Evolutionary conservation across 2,888 invertebrate genomes (phyloP), one percentile per base, ranked within the genome.

Genomic region (Platynereis dumerilii): DNA sequence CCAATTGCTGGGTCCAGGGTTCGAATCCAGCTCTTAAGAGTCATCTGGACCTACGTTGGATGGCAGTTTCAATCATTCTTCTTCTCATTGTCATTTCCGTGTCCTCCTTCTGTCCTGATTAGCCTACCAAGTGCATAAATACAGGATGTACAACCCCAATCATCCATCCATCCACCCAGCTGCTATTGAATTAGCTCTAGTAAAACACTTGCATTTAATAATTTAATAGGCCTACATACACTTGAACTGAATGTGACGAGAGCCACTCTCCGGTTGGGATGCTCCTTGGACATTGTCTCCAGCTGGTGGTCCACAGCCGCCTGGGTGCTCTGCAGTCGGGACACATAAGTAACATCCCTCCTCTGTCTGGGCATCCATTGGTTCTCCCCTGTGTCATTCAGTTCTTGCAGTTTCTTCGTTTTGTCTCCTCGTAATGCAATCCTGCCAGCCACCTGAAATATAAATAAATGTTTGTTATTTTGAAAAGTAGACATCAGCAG

Each of bases 221-320:
- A n/a, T n/a, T n/a, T n/a, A n/a, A n/a, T n/a, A n/a, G n/a, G n/a
- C n/a, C n/a, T 52, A 22, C 20, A 52, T 52, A 52, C 56, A 27
- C 26, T 22, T 3, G 28, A 26, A 56, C 76, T 79, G 66, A 83
- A 83, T 2, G 78, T 75, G 28, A 82, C 72, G 3, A 83, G 72
- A 2, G 76, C 79, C n/a, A 80, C 79, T 57, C 79, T 64, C 62
- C 81, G 73, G 65, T 79, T 74, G 0, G 82, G 81, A 48, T 75
- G 74, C n/a, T 78, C 74, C 42, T 74, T 75, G 5, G 67, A 66
- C 75, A 83, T 77, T 52, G 78, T 76, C 52, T 73, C 73, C 42
- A 83, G 69, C 72, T 83, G 82, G 64, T 80, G 77, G 65, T 81
- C 80, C 22, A 82, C 80, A 2, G 83, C 83, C 3, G 80, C 81